These are phyloP conservation scores for Drosophila sp. DNA, from an alignment of 1,140 invertebrate genomes.

Conservation along the genomic window DNA sequence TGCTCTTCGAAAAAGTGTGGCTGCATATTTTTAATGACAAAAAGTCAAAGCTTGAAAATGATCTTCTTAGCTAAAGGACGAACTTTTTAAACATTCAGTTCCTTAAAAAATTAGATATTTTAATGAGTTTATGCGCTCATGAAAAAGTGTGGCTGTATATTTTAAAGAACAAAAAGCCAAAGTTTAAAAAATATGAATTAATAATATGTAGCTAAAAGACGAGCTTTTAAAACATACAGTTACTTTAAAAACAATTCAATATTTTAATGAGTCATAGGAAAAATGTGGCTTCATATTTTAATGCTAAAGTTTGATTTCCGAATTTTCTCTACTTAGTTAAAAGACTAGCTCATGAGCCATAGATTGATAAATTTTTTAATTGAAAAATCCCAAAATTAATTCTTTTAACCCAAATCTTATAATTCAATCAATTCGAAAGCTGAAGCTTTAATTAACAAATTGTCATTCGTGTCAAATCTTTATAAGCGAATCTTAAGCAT, in stretches of 20 bases:
- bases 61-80: background rate
- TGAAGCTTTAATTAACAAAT: background rate
- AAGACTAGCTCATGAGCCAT: background rate
- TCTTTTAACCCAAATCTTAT: background rate
- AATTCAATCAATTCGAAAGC: background rate
- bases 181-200: no score
- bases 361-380: background rate
- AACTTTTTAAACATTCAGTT: background rate
- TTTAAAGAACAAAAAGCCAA: no score
- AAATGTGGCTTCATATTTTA: no score
- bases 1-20: constrained; percentile 32
- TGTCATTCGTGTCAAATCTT: constrained; percentile 7
- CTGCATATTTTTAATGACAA: constrained; percentile 33
- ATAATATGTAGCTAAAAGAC: no score
- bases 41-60: background rate
- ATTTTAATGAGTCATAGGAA: no score
- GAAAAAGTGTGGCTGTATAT: no score
- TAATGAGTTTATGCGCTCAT: no score
- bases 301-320: no score
- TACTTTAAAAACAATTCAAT: no score
- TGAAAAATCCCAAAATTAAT: background rate
- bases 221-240: no score
- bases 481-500: background rate
- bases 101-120: no score
- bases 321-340: background rate